Evolutionary conservation across 2,888 invertebrate species (phyloP).

Genomic region (Bellardia pandia): DNA sequence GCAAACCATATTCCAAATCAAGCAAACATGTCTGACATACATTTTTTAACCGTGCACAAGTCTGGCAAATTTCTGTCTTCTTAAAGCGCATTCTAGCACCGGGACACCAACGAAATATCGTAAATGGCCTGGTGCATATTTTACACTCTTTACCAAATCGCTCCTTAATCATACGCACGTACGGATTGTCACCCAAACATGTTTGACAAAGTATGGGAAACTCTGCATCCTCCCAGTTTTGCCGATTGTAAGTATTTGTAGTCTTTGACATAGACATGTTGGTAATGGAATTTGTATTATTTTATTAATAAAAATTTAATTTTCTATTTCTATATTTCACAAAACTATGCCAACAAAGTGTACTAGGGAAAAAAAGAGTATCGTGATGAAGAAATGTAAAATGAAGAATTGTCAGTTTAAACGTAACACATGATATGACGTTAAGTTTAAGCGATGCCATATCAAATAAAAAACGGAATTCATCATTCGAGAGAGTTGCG

Average conservation of each 20-base stretch:
- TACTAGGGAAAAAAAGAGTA: conserved; percentile 7
- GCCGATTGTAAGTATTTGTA: conserved; percentile 93
- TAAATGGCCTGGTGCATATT: conserved; percentile 95
- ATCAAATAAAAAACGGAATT: too few species aligned
- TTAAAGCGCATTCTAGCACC: conserved; percentile 96
- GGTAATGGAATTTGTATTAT: background rate
- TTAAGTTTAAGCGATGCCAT: background rate
- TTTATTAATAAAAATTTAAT: conserved; percentile 1
- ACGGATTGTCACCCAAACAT: conserved; percentile 96
- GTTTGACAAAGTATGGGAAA: conserved; percentile 98
- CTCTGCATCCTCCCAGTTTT: conserved; percentile 96
- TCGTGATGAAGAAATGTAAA: conserved; percentile 16
- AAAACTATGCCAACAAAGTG: conserved; percentile 42
- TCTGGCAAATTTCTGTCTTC: conserved; percentile 96
- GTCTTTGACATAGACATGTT: conserved; percentile 92
- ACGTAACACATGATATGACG: background rate
- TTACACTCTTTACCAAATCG: conserved; percentile 96
- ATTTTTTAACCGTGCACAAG: too few species aligned
- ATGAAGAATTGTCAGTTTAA: background rate
- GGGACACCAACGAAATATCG: conserved; percentile 97
- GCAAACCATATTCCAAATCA: conserved; percentile 94
- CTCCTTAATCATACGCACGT: conserved; percentile 96
- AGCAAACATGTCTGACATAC: too few species aligned
- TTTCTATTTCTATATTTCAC: background rate
- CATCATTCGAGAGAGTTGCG: too few species aligned